Base-by-base conservation (phyloP, 1,140 invertebrate species). In the Scylla paramamosain region DNA sequence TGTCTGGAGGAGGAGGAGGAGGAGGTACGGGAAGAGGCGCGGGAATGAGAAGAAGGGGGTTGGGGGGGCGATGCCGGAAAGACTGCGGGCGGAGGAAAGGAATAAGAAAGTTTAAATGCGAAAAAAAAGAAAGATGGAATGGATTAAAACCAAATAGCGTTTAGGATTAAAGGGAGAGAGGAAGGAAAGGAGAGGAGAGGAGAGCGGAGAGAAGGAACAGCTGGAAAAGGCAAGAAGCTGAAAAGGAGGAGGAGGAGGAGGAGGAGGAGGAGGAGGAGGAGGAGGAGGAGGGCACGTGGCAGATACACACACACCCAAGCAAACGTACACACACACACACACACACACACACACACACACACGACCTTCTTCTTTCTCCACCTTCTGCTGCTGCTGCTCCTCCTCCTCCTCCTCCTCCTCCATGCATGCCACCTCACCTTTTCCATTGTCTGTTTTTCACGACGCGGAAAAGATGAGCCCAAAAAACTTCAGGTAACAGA, bases 361-460 rank as follows among this genome's bases (percentile, higher is more conserved):
- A 91, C 4, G 16, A 89, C 14, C 87, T 14, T 67, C n/a, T 4
- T 31, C 25, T 14, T 31, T 87, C 45, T 45, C 28, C 46, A 28
- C 52, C 82, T 10, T 45, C n/a, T 7, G 4, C 32, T 28, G n/a
- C 52, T 28, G 52, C 59, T 92, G 25, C 29, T 4, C 28, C 7
- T 83, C 28, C 77, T 31, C 45, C 39, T 25, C 86, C 29, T 20
- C 29, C 86, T 39, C 16, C 29, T 31, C 86, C 28, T 45, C 87
- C 32, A 0, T 45, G 25, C 28, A 14, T 45, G 10, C 31, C 46
- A 28, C 46, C 82, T 10, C 20, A 59, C 8, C 31, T 67, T 52
- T 52, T 90, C 88, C n/a, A 90, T 48, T 67, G 90, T 91, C 90
- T 91, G 90, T 67, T 52, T 77, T 77, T 77, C 67, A n/a, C 12